phyloP scores from a whole-genome alignment of 2,797 vertebrate genomes.

The Manis javanica region DNA sequence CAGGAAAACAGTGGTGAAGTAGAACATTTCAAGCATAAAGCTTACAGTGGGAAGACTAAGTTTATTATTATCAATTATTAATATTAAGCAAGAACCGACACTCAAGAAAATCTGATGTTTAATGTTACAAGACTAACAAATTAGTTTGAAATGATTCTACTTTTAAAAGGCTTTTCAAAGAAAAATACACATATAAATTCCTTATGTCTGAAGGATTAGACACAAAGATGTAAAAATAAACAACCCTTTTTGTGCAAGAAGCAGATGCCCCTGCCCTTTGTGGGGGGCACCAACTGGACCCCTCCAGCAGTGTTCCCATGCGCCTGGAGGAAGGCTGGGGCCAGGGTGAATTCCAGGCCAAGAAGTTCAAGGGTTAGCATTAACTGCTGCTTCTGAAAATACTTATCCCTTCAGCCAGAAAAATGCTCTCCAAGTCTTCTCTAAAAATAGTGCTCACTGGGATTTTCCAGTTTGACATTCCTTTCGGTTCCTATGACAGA shows the following conservation, averaged over 20 bases:
- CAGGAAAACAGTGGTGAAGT: constrained; percentile 37
- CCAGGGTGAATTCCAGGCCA: constrained; percentile 79
- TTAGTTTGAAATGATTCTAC: constrained; percentile 26
- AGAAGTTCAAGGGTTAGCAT: constrained; percentile 82
- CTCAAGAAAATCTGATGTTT: background rate
- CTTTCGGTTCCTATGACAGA: constrained; percentile 60
- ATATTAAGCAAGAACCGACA: constrained; percentile 15
- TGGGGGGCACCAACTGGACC: background rate
- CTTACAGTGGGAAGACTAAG: background rate
- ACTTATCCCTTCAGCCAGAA: constrained; percentile 62
- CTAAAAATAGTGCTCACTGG: constrained; percentile 78
- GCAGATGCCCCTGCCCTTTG: background rate
- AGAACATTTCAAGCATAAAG: constrained; percentile 44
- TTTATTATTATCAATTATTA: background rate
- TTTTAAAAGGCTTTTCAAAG: constrained; percentile 6
- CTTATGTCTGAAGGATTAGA: background rate
- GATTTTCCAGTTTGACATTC: constrained; percentile 81
- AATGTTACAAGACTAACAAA: constrained; percentile 16
- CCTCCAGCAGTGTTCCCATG: constrained; percentile 75
- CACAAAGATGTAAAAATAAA: constrained; percentile 58
- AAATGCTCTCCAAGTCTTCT: constrained; percentile 68
- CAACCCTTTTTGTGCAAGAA: constrained; percentile 66
- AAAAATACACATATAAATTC: background rate
- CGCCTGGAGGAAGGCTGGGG: constrained; percentile 74
- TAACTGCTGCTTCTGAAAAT: constrained; percentile 80